Percentiles rank a stretch among this genome's conserved stretches.
Evolutionary conservation across 2,113 vertebrate genomes (phyloP).

Genomic region (human): DNA sequence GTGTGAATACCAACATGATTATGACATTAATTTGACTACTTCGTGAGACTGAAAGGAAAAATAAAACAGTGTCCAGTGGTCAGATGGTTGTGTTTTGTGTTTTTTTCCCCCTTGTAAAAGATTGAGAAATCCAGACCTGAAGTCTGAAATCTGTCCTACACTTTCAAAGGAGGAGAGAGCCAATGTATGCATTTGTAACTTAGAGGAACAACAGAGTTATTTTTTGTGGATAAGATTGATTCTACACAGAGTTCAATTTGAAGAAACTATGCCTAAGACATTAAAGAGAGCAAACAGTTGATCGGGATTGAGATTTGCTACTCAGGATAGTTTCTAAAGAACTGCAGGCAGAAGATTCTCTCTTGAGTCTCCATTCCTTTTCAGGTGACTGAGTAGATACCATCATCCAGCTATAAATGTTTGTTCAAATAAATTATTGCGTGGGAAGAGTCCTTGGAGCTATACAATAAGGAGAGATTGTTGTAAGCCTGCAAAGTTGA

Average conservation of each 20-base stretch:
- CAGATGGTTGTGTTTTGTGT: background rate
- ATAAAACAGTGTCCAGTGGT: background rate
- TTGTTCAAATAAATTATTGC: background rate
- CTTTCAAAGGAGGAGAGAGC: background rate
- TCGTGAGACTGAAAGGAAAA: background rate
- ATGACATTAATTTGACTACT: background rate
- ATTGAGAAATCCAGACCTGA: background rate
- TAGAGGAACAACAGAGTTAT: background rate
- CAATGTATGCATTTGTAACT: background rate
- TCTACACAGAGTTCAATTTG: background rate
- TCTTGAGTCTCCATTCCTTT: background rate
- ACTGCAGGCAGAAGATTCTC: background rate
- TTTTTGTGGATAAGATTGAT: background rate
- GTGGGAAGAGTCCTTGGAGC: background rate
- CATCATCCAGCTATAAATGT: background rate
- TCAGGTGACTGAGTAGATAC: background rate
- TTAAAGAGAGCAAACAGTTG: background rate
- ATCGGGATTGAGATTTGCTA: background rate
- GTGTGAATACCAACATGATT: background rate
- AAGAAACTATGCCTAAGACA: background rate
- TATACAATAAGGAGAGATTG: background rate
- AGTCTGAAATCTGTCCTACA: background rate
- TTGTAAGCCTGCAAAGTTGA: background rate
- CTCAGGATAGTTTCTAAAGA: conserved; percentile 1
- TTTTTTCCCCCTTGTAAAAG: background rate